Evolutionary conservation across 1,140 invertebrate species (phyloP), one percentile per base, ranked within the genome.

Genomic region (Atta colombica): DNA sequence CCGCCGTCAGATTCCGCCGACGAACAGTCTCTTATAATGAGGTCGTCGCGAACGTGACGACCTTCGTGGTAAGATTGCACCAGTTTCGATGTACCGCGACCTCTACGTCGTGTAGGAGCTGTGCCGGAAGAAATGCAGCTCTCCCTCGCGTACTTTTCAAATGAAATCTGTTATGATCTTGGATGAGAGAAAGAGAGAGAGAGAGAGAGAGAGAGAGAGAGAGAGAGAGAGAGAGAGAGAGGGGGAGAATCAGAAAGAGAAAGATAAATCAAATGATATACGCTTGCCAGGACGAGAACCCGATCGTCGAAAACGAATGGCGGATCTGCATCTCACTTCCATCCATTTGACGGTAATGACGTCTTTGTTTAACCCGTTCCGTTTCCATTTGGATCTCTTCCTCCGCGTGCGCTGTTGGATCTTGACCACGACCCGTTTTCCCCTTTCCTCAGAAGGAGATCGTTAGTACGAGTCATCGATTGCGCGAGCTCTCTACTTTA

Each of bases 61-160:
- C 82, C 82, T 85, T 85, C 82, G 74, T 28, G 72, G 82, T 85
- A 78, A 85, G 82, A 85, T 77, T 78, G 82, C 82, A 78, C 82
- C 72, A 85, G 60, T 85, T 85, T 85, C 74, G 74, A 65, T 25
- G 61, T 78, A 55, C 60, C 82, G 60, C 60, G 74, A 55, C 74
- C 61, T 77, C 72, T 53, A 35, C 74, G 61, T 8, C 51, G 31
- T n/a, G 21, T 16, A 18, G 35, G 28, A 84, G 61, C 21, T 45
- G 45, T 58, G 82, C 49, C 74, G 82, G 74, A 77, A 85, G 63
- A 78, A 25, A 53, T 49, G 65, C 68, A 2, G 39, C 35, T 45
- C 51, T 53, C 31, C 16, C 25, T 28, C 16, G 77, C 53, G 78
- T 25, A 72, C 68, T 82, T 69, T 72, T 60, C 68, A 53, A 25